phyloP scores from a whole-genome alignment of 2,113 vertebrate species.

The Condylura cristata region DNA sequence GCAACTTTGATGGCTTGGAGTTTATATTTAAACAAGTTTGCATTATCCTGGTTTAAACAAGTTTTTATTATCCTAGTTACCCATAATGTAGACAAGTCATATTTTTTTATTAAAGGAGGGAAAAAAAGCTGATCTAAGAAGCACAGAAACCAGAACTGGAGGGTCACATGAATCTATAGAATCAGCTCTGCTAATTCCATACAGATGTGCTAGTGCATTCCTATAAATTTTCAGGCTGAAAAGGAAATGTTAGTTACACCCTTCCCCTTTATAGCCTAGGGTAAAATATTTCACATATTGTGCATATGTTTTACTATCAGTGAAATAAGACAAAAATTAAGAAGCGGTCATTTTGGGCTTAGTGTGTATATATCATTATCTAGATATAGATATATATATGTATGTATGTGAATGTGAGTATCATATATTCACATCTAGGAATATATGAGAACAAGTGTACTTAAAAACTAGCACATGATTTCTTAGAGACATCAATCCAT shows the following conservation, averaged over 20 bases:
- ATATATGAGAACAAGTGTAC: slow-evolving; percentile 11
- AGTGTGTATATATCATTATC: background rate
- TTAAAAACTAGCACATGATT: background rate
- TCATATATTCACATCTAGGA: too few relatives aligned
- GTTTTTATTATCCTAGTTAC: slow-evolving; percentile 49
- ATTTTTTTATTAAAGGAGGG: slow-evolving; percentile 80
- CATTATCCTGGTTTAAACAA: slow-evolving; percentile 65
- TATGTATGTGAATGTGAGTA: too few relatives aligned
- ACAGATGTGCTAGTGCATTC: slow-evolving; percentile 88
- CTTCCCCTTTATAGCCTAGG: slow-evolving; percentile 76
- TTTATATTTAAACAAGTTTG: slow-evolving; percentile 72
- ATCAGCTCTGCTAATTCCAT: slow-evolving; percentile 84
- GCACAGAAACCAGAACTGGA: slow-evolving; percentile 60
- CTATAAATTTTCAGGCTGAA: slow-evolving; percentile 87
- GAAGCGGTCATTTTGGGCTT: background rate
- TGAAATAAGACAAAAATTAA: slow-evolving; percentile 59
- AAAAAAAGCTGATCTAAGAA: slow-evolving; percentile 65
- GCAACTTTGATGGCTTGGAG: slow-evolving; percentile 65
- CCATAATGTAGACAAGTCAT: slow-evolving; percentile 69
- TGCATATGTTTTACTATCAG: slow-evolving; percentile 65
- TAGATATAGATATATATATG: too few relatives aligned
- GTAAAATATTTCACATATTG: slow-evolving; percentile 80
- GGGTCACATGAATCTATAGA: slow-evolving; percentile 81
- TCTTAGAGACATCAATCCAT: background rate
- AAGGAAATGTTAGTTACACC: slow-evolving; percentile 88